Evolutionary conservation across 2,797 vertebrate genomes (phyloP).

Genomic region (Lates japonicus): DNA sequence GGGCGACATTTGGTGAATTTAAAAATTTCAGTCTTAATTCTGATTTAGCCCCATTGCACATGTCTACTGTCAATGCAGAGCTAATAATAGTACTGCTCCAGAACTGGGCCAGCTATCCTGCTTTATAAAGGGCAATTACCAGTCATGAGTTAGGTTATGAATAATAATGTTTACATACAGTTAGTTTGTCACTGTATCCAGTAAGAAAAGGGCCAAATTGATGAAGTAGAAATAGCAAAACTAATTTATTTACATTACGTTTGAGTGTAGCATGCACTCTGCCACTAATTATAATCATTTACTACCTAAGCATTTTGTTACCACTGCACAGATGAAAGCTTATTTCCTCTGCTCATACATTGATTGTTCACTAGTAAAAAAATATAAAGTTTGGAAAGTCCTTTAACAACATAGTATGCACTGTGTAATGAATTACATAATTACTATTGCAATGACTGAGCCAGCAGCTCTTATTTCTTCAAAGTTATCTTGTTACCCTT

Average conservation of each 20-base stretch:
- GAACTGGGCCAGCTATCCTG: background rate
- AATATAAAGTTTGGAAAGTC: slow-evolving; percentile 33
- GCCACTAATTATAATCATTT: background rate
- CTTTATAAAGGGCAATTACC: background rate
- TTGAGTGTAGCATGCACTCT: background rate
- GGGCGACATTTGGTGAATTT: background rate
- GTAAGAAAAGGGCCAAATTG: background rate
- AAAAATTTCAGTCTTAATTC: slow-evolving; percentile 3
- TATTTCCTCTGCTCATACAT: slow-evolving; percentile 20
- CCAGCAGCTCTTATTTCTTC: slow-evolving; percentile 68
- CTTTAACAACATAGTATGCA: slow-evolving; percentile 21
- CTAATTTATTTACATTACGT: background rate
- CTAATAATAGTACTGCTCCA: background rate
- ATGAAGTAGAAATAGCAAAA: background rate
- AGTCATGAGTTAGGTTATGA: slow-evolving; percentile 1
- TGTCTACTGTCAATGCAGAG: background rate
- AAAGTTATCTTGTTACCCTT: slow-evolving; percentile 69
- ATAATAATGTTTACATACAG: background rate
- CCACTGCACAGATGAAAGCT: background rate
- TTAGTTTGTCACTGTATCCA: background rate
- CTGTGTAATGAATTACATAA: slow-evolving; percentile 68
- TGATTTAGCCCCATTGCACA: background rate
- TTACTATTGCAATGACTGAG: slow-evolving; percentile 61
- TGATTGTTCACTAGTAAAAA: slow-evolving; percentile 31
- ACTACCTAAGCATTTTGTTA: background rate